These are phyloP conservation scores for Phyllostomus discolor DNA, from an alignment of 2,113 vertebrate species.

Conservation along the genomic window DNA sequence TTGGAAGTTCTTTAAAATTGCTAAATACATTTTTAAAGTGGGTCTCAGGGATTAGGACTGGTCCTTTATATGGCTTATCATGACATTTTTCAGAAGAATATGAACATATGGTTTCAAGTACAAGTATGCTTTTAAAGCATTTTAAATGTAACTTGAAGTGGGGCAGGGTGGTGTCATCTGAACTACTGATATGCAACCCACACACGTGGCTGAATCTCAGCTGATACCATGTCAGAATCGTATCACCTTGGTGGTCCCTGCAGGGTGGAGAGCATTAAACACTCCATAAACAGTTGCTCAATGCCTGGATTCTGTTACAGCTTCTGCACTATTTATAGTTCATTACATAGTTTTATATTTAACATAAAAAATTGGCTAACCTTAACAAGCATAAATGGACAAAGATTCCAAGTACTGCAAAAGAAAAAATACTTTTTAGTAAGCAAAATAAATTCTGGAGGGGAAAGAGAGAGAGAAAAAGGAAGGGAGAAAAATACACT, in stretches of 20 bases:
- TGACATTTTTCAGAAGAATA: neutral
- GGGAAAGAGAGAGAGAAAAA: neutral
- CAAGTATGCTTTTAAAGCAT: neutral
- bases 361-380: neutral
- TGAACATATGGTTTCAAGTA: neutral
- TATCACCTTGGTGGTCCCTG: neutral
- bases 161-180: neutral
- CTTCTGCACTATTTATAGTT: neutral
- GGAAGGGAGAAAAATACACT: neutral
- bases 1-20: neutral
- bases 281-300: neutral
- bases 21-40: neutral
- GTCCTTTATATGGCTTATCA: neutral
- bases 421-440: neutral
- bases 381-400: conserved; percentile 22
- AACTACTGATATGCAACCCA: neutral
- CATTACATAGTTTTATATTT: conserved; percentile 5
- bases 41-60: neutral
- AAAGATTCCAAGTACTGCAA: neutral
- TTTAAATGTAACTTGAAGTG: neutral
- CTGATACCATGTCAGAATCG: neutral
- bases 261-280: neutral
- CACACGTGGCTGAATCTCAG: neutral
- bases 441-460: conserved; percentile 3
- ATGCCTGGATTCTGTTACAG: neutral